phyloP scores from a whole-genome alignment of 2,888 invertebrate genomes.

The Perithous albicinctus region DNA sequence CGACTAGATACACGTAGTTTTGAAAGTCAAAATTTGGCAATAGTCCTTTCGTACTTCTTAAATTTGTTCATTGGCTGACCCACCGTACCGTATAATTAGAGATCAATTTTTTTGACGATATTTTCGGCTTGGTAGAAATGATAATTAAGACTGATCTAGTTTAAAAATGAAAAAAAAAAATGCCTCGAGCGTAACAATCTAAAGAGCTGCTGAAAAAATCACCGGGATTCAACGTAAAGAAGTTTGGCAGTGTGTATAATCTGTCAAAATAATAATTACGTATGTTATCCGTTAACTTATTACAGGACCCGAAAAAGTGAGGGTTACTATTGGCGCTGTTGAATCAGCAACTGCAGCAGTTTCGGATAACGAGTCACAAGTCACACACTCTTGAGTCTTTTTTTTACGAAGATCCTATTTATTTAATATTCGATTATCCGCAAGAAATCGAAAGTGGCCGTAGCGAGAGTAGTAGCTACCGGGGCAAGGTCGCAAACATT shows the following conservation, averaged over 20 bases:
- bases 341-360: constrained; percentile 15
- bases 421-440: constrained; percentile 70
- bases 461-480: constrained; percentile 71
- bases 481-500: constrained; percentile 79
- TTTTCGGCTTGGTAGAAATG: background rate
- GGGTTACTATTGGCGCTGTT: background rate
- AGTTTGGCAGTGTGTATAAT: constrained; percentile 32
- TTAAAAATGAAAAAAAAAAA: too few species aligned
- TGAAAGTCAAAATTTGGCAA: constrained; percentile 42
- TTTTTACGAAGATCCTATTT: constrained; percentile 32
- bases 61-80: constrained; percentile 11
- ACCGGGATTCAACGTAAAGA: constrained; percentile 22
- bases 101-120: background rate
- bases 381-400: constrained; percentile 18
- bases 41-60: constrained; percentile 8
- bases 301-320: background rate
- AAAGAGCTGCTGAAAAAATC: constrained; percentile 55
- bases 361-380: constrained; percentile 17
- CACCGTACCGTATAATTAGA: constrained; percentile 1
- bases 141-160: constrained; percentile 35
- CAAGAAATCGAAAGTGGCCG: constrained; percentile 80
- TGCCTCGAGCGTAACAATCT: constrained; percentile 27
- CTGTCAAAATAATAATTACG: constrained; percentile 42
- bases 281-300: constrained; percentile 1
- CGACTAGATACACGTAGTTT: constrained; percentile 1